Evolutionary conservation across 2,888 invertebrate genomes (phyloP), one percentile per base, ranked within the genome.

Genomic region (Cephus nigrinus): DNA sequence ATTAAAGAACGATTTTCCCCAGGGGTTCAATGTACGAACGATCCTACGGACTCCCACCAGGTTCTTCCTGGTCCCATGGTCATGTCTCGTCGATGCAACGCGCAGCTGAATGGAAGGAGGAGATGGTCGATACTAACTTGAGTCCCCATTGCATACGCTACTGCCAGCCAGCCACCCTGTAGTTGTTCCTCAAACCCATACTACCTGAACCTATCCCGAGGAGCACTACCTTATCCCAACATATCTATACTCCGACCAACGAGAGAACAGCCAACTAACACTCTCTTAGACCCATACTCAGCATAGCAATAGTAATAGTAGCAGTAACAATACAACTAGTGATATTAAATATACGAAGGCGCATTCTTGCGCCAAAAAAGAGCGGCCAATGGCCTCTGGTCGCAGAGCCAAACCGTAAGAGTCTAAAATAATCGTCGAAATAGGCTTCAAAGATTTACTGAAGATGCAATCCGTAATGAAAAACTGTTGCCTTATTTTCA

Each of bases 101-200:
- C 55, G 55, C 55, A 55, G 55, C 55, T 55, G 86, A 89, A 88
- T 87, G 87, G 85, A 82, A 86, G 85, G 82, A 87, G 86, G 84
- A 83, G 83, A 86, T 84, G 88, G 84, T 86, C 88, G 88, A 88
- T 87, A 87, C 83, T 83, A 83, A 76, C 77, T 79, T 78, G 75
- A 76, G 81, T 77, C 80, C 80, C 78, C 73, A 78, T 73, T 71
- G 71, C 75, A 68, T 34, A 71, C 74, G 74, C 69, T 78, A 74
- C 75, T 75, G 76, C 79, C 69, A 75, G 31, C 36, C 68, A 31
- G 12, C 71, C 55, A 55, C 55, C 55, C 55, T 55, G 55, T 55
- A 55, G 5, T 55, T 55, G 55, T 55, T 55, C 55, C 55, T 23
- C 55, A 9, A 55, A 23, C 55, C 23, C 55, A 55, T 55, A 55